Percentiles rank a stretch among this genome's conserved stretches.
Evolutionary conservation across 2,888 invertebrate species (phyloP).

Genomic region (Cheilosia vulpina): DNA sequence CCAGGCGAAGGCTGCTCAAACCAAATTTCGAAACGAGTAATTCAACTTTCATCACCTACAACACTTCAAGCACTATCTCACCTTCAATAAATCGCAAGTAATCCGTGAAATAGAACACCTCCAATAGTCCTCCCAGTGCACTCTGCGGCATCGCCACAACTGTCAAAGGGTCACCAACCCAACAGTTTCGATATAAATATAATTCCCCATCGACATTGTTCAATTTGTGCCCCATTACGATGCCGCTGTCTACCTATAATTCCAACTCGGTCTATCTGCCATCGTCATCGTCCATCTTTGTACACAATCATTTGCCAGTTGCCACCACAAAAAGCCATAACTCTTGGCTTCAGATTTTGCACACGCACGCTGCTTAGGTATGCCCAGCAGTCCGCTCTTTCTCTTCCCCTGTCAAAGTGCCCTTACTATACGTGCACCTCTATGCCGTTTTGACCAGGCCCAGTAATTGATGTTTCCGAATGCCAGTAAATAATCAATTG

Average conservation of each 20-base stretch:
- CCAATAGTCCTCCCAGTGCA: too few relatives aligned
- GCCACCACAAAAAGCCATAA: conserved; percentile 70
- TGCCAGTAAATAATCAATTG: conserved; percentile 84
- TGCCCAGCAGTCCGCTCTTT: too few relatives aligned
- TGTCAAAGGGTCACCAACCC: conserved; percentile 64
- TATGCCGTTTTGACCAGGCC: conserved; percentile 46
- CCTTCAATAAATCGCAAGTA: too few relatives aligned
- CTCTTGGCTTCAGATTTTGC: conserved; percentile 33
- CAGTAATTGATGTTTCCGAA: conserved; percentile 83
- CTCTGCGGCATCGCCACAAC: conserved; percentile 12
- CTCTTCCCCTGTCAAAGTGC: background rate
- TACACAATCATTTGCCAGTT: conserved; percentile 69
- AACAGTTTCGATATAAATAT: conserved; percentile 70
- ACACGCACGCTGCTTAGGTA: conserved; percentile 26
- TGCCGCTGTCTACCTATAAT: conserved; percentile 15
- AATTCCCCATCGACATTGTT: conserved; percentile 66
- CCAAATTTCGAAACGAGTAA: too few relatives aligned
- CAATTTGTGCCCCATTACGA: conserved; percentile 68
- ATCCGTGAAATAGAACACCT: too few relatives aligned
- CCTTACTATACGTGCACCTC: background rate
- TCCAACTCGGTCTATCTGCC: conserved; percentile 36
- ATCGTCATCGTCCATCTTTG: conserved; percentile 67
- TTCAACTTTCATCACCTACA: too few relatives aligned
- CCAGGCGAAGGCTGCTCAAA: too few relatives aligned
- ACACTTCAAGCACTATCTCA: too few relatives aligned